Evolutionary conservation across 2,888 invertebrate genomes (phyloP).

Genomic region (Aphodius sticticus): DNA sequence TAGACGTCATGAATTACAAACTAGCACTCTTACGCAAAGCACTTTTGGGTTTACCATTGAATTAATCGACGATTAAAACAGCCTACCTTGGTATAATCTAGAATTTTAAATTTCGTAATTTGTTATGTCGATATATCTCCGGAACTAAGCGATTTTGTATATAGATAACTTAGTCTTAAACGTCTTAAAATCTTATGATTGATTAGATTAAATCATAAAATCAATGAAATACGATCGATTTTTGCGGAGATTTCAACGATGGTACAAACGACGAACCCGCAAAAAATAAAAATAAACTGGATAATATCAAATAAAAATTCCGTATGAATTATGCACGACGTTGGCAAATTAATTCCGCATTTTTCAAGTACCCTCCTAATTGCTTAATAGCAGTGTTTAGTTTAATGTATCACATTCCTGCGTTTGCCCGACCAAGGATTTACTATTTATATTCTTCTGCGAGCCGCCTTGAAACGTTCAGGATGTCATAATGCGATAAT

Average conservation of each 20-base stretch:
- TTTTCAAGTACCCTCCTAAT: slow-evolving; percentile 6
- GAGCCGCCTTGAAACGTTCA: slow-evolving; percentile 15
- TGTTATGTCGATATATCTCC: no score
- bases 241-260: no score
- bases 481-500: slow-evolving; percentile 19
- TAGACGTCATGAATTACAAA: slow-evolving; percentile 33
- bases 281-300: neutral
- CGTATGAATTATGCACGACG: neutral
- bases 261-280: neutral
- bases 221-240: no score
- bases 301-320: neutral
- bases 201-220: no score
- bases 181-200: no score
- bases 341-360: slow-evolving; percentile 10
- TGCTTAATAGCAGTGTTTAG: slow-evolving; percentile 11
- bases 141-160: no score
- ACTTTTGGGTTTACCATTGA: neutral
- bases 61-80: slow-evolving; percentile 10
- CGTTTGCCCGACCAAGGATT: slow-evolving; percentile 13
- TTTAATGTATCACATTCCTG: slow-evolving; percentile 23
- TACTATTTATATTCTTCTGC: slow-evolving; percentile 20
- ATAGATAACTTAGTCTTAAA: no score
- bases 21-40: slow-evolving; percentile 15
- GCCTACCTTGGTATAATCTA: neutral
- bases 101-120: no score